Percentiles rank a stretch among this genome's conserved stretches.
Evolutionary conservation across 2,113 vertebrate genomes (phyloP).

Genomic region (Scopus umbretta): DNA sequence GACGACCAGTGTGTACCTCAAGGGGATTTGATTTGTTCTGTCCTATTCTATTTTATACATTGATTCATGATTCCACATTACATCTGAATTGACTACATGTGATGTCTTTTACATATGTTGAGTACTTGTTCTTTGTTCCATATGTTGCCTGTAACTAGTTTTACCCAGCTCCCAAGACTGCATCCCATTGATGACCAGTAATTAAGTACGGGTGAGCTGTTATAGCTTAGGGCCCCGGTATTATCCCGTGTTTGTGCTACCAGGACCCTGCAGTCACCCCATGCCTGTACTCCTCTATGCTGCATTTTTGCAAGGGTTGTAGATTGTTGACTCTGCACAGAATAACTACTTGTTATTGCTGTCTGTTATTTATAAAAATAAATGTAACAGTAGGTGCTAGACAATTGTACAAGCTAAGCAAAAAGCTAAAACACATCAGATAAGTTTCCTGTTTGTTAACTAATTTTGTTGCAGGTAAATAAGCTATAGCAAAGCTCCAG

Average conservation of each 20-base stretch:
- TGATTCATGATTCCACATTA: background rate
- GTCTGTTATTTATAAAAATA: background rate
- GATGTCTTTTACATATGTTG: background rate
- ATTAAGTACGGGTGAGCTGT: background rate
- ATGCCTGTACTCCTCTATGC: too few relatives aligned
- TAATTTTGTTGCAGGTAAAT: background rate
- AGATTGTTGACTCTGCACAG: background rate
- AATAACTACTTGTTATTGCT: background rate
- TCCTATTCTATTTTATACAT: background rate
- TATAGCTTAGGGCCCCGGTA: background rate
- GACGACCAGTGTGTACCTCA: too few relatives aligned
- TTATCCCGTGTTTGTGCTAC: background rate
- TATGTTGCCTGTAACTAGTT: background rate
- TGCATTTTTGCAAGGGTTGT: background rate
- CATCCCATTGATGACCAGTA: background rate
- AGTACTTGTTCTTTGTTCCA: background rate
- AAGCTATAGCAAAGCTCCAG: background rate
- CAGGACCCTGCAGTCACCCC: background rate
- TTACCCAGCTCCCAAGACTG: background rate
- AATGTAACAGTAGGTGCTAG: background rate
- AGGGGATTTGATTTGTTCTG: background rate
- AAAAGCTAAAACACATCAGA: background rate
- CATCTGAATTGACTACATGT: background rate
- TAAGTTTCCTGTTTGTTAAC: background rate
- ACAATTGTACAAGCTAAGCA: background rate